These are phyloP conservation scores for Pyralis farinalis DNA, from an alignment of 2,888 invertebrate species.

Conservation along the genomic window DNA sequence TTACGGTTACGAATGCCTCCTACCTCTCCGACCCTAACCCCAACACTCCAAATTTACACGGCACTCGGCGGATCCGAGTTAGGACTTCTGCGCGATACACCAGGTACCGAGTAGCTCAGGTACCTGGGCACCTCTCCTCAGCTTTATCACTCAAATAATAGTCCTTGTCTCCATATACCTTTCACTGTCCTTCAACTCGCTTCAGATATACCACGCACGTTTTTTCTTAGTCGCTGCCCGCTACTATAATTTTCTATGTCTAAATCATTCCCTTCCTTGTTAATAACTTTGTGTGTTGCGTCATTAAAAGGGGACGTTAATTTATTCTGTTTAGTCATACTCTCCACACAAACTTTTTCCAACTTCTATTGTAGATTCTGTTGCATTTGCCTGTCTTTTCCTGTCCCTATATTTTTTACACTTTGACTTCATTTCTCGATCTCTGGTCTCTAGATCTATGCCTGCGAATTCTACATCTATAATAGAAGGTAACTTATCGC, in stretches of 20 bases:
- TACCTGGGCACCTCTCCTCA: too few relatives aligned
- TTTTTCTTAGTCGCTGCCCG: conserved; percentile 3
- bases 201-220: conserved; percentile 6
- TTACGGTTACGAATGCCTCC: too few relatives aligned
- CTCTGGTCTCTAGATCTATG: not conserved
- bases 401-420: conserved; percentile 11
- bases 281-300: conserved; percentile 2
- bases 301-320: conserved; percentile 1
- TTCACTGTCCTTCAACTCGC: not conserved
- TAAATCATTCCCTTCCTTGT: conserved; percentile 4
- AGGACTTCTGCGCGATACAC: too few relatives aligned
- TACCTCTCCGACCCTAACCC: too few relatives aligned
- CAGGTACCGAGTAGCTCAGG: too few relatives aligned
- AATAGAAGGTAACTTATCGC: conserved; percentile 12
- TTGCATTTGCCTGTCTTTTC: conserved; percentile 14
- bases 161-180: not conserved
- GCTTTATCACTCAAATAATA: too few relatives aligned
- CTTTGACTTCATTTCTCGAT: conserved; percentile 10
- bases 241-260: conserved; percentile 4
- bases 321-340: conserved; percentile 6
- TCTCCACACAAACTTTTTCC: conserved; percentile 7
- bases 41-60: too few relatives aligned
- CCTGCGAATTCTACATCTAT: conserved; percentile 4
- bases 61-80: too few relatives aligned
- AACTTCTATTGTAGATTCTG: not conserved